Conservation (phyloP, 2,888 invertebrate species). For the Laspeyria flexula region DNA sequence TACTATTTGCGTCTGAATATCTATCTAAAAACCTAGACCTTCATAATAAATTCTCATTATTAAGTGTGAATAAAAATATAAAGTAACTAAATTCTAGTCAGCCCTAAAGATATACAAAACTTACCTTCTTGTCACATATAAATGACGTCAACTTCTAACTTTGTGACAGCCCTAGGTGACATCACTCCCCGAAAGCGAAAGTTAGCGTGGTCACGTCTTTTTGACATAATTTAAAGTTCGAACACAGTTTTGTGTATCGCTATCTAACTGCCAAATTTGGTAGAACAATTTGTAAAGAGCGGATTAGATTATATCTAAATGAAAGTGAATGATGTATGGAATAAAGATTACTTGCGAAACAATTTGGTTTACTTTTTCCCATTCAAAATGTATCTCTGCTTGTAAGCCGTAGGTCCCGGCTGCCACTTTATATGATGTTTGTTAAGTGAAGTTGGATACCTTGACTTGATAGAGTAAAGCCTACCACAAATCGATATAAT, state of each 20-base stretch:
- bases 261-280: slow-evolving; percentile 2
- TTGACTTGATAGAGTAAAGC: too few species aligned
- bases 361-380: neutral
- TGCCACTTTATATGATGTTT: too few species aligned
- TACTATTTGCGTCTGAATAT: too few species aligned
- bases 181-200: slow-evolving; percentile 44
- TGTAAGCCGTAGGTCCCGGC: too few species aligned
- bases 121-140: neutral
- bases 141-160: neutral
- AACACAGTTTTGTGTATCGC: slow-evolving; percentile 25
- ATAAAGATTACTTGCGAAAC: slow-evolving; percentile 1
- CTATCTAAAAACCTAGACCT: too few species aligned
- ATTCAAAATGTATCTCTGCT: too few species aligned
- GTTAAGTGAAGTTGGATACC: too few species aligned
- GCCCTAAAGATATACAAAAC: neutral
- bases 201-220: slow-evolving; percentile 34
- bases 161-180: slow-evolving; percentile 26
- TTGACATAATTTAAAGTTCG: slow-evolving; percentile 41
- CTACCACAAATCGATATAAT: too few species aligned
- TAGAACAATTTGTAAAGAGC: slow-evolving; percentile 7
- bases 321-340: slow-evolving; percentile 4
- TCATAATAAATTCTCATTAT: too few species aligned
- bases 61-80: too few species aligned
- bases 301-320: neutral
- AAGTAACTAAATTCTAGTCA: neutral